Evolutionary conservation across 2,113 vertebrate genomes (phyloP), one percentile per base, ranked within the genome.

Genomic region (Crocuta crocuta): DNA sequence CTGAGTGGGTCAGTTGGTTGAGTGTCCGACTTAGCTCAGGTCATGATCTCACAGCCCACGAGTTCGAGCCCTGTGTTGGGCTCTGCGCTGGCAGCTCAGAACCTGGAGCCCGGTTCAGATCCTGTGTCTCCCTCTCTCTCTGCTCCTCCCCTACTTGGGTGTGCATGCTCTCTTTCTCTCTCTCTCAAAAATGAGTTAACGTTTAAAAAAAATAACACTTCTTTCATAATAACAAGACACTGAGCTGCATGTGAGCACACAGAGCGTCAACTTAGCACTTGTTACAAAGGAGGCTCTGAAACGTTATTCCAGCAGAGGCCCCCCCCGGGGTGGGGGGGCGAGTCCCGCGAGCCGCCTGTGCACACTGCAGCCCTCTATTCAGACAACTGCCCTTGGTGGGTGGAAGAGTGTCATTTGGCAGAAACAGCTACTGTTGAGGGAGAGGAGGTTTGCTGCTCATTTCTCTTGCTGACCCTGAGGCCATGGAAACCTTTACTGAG

Each of bases 381-480:
- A 35, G 50, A 43, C 26, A 10, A 66, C n/a, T 8, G 9, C 66
- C 35, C 5, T 0, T 11, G 0, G 0, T 1, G 16, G 61, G 83
- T 2, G 26, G 84, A 65, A 24, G 10, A 19, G 39, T 61, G 11
- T 1, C 0, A 0, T 2, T 5, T 2, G 50, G 91, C 71, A 10
- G 81, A 73, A 58, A 43, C 10, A 43, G 11, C 4, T 19, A 5
- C 15, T 7, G 10, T 3, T 19, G 33, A 63, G 0, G 11, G 43
- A 33, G 16, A 39, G 11, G 7, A 11, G 21, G 1, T 4, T 12
- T 0, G 0, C 1, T 33, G 39, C 45, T 50, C 8, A 4, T 17
- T 21, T 13, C 35, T 50, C 70, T 5, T 23, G 55, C 43, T 23
- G 50, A 50, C 63, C 73, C 63, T 5, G 17, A 33, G 53, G 61